Percentiles rank a stretch among this genome's conserved stretches.
phyloP scores from a whole-genome alignment of 2,113 vertebrate genomes.

The Calidris pygmaea region DNA sequence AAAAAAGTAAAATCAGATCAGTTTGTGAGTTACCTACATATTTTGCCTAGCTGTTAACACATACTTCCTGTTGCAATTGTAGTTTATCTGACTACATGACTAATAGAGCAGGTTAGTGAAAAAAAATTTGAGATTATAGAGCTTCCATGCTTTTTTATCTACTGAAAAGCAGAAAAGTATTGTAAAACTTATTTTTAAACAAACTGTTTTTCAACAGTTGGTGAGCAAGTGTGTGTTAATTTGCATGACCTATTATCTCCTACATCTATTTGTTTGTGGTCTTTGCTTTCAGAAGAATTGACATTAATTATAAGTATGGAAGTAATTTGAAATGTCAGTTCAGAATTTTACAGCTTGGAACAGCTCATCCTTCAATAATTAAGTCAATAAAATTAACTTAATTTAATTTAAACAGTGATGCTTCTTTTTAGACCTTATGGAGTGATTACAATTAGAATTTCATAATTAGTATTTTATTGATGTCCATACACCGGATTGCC shows the following conservation, averaged over 20 bases:
- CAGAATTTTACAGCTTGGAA: conserved; percentile 67
- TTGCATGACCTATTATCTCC: conserved; percentile 46
- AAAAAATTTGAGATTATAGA: background rate
- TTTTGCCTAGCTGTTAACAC: background rate
- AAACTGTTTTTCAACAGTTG: conserved; percentile 8
- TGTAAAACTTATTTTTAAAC: background rate
- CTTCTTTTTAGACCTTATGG: conserved; percentile 61
- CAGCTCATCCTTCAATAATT: conserved; percentile 73
- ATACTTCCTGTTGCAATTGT: background rate
- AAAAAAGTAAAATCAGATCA: background rate
- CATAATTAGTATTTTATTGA: conserved; percentile 77
- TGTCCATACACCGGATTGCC: conserved; percentile 53
- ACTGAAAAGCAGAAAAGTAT: background rate
- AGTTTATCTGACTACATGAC: background rate
- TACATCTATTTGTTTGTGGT: conserved; percentile 49
- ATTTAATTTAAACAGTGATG: conserved; percentile 72
- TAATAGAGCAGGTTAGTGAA: background rate
- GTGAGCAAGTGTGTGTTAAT: background rate
- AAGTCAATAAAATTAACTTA: conserved; percentile 76
- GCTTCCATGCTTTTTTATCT: background rate
- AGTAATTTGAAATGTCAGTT: conserved; percentile 73
- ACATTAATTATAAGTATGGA: conserved; percentile 62
- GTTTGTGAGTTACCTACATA: background rate
- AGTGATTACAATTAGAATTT: conserved; percentile 75
- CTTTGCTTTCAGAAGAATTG: conserved; percentile 56